phyloP scores from a whole-genome alignment of 2,888 invertebrate species.

The Standfussiana lucernea region DNA sequence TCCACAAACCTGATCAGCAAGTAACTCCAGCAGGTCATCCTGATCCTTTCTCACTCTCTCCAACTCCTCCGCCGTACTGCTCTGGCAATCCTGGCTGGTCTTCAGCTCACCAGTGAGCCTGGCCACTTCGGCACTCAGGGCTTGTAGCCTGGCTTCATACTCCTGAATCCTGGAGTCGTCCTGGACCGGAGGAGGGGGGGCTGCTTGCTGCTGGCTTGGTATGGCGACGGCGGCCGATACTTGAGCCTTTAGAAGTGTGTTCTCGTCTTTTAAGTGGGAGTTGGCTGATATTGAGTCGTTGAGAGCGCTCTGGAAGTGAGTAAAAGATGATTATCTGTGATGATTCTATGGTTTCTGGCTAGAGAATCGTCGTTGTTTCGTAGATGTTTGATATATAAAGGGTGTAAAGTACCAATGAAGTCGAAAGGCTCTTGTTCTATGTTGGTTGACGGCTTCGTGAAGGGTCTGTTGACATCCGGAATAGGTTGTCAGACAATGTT shows the following conservation, averaged over 20 bases:
- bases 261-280: conserved; percentile 95
- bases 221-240: conserved; percentile 85
- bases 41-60: conserved; percentile 95
- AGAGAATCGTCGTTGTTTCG: neutral
- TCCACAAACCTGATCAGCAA: conserved; percentile 95
- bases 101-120: conserved; percentile 70
- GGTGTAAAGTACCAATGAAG: no score
- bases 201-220: conserved; percentile 30
- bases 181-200: neutral
- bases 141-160: conserved; percentile 67
- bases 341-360: neutral
- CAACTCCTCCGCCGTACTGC: conserved; percentile 85
- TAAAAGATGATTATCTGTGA: neutral
- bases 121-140: conserved; percentile 71
- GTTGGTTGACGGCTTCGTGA: no score
- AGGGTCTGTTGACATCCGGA: no score
- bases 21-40: conserved; percentile 96
- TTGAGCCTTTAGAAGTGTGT: conserved; percentile 95
- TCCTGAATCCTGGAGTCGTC: conserved; percentile 59
- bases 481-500: neutral
- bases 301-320: conserved; percentile 81
- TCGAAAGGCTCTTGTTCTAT: no score
- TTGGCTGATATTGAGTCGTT: conserved; percentile 93
- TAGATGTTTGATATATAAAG: neutral
- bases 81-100: conserved; percentile 70